Conservation (phyloP, 2,797 vertebrate genomes). For the Erpetoichthys calabaricus region DNA sequence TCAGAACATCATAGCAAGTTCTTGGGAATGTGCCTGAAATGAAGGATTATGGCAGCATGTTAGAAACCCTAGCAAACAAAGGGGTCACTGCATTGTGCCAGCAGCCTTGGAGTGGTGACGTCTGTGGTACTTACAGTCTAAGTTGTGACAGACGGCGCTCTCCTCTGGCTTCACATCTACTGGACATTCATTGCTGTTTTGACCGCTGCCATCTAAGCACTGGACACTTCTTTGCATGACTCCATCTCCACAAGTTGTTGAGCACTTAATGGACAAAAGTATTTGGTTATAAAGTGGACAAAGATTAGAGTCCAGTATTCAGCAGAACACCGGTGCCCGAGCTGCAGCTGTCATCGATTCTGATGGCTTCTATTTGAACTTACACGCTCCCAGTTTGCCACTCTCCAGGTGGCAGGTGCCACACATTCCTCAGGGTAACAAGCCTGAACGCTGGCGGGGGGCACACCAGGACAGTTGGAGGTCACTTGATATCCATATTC, state of each 20-base stretch:
- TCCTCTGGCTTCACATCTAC: conserved; percentile 56
- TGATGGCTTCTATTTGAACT: conserved; percentile 28
- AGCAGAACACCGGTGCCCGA: no score
- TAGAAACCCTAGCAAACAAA: no score
- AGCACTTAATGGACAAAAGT: conserved; percentile 55
- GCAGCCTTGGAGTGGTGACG: no score
- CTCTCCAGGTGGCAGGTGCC: conserved; percentile 61
- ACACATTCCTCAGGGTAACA: conserved; percentile 66
- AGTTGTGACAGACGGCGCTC: conserved; percentile 58
- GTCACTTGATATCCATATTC: conserved; percentile 78
- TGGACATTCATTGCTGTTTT: conserved; percentile 52
- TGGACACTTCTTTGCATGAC: conserved; percentile 72
- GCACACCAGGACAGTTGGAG: conserved; percentile 67
- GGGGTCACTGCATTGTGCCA: no score
- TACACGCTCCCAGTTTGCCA: conserved; percentile 81
- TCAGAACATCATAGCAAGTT: conserved; percentile 64
- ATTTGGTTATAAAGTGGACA: neutral
- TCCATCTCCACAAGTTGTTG: conserved; percentile 69
- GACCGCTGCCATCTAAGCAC: conserved; percentile 59
- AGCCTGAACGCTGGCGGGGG: conserved; percentile 67
- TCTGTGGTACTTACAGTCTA: conserved; percentile 60
- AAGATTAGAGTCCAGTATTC: no score
- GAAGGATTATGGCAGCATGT: conserved; percentile 2
- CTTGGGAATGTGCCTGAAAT: conserved; percentile 65
- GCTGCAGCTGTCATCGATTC: no score